phyloP scores from a whole-genome alignment of 2,797 vertebrate genomes.

The Clamator glandarius region DNA sequence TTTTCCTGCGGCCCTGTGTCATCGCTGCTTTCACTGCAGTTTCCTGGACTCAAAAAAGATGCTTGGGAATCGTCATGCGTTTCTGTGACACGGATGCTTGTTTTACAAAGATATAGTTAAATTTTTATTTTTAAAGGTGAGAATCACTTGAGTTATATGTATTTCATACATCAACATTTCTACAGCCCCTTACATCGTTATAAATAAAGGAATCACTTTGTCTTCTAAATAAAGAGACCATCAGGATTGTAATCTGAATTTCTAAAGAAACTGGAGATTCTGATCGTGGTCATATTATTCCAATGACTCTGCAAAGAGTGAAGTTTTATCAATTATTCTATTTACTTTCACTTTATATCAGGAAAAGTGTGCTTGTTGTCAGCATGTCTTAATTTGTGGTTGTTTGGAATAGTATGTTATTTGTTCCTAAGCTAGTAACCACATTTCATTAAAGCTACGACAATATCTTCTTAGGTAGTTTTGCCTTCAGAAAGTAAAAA shows the following conservation, averaged over 20 bases:
- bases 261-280: background rate
- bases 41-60: background rate
- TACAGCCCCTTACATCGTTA: background rate
- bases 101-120: background rate
- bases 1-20: background rate
- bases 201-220: background rate
- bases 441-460: background rate
- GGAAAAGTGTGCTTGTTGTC: background rate
- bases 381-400: background rate
- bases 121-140: background rate
- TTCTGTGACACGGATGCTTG: background rate
- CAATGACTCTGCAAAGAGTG: background rate
- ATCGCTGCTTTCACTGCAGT: background rate
- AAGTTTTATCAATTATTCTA: background rate
- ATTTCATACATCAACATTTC: background rate
- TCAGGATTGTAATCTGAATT: background rate
- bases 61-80: background rate
- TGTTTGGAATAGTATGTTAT: background rate
- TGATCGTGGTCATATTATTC: background rate
- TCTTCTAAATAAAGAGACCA: background rate
- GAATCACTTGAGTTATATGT: background rate
- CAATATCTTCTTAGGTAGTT: background rate
- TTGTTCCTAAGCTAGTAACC: background rate
- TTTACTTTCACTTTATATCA: background rate
- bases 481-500: background rate